A percentile compares a stretch with the other conserved stretches of the same genome.
Evolutionary conservation across 2,113 vertebrate genomes (phyloP).

Genomic region (Gymnorhina tibicen): DNA sequence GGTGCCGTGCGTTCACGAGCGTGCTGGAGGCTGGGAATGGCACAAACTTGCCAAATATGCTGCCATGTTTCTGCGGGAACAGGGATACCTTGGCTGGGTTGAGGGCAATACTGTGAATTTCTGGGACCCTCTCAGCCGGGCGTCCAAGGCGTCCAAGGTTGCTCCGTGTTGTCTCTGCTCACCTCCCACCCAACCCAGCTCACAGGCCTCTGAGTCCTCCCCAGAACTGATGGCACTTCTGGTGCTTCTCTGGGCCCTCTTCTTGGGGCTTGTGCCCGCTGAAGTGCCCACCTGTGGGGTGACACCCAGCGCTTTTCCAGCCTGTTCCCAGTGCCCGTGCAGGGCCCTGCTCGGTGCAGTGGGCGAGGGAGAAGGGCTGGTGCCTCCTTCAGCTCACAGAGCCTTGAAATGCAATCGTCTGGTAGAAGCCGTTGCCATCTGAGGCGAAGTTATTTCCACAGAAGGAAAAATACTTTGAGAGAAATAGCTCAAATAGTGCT

Average conservation of each 20-base stretch:
- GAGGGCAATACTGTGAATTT: neutral
- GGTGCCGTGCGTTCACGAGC: neutral
- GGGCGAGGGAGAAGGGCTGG: neutral
- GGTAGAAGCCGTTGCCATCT: neutral
- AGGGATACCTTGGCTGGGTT: neutral
- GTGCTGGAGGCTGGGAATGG: neutral
- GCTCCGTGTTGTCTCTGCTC: neutral
- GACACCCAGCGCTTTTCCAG: neutral
- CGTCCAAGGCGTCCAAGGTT: neutral
- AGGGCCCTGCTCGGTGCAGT: neutral
- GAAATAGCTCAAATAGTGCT: neutral
- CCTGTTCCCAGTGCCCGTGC: fast-evolving
- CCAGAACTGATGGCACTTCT: neutral
- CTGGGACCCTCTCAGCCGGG: neutral
- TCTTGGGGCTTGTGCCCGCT: neutral
- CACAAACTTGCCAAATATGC: fast-evolving
- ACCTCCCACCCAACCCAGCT: neutral
- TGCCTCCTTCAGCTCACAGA: neutral
- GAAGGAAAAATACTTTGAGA: conserved; percentile 15
- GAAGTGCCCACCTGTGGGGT: neutral
- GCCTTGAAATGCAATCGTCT: neutral
- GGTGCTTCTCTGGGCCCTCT: neutral
- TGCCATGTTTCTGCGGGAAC: neutral
- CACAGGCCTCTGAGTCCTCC: neutral
- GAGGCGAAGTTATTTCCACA: neutral